Conservation (phyloP, 2,113 vertebrate species). For the Crotalus tigris region DNA sequence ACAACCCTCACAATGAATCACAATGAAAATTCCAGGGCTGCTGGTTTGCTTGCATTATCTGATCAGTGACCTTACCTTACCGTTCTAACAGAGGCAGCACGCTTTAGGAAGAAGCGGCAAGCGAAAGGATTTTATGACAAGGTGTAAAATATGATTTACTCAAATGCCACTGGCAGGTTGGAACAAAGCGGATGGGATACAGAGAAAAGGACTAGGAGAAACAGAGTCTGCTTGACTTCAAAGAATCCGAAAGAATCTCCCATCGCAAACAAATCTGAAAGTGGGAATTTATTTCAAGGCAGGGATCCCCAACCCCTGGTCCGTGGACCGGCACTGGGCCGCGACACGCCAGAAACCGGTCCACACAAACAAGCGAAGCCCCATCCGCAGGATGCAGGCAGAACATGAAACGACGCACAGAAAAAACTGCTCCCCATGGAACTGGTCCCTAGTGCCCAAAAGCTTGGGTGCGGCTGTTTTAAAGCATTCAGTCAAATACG, state of each 20-base stretch:
- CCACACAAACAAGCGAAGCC: too few species aligned
- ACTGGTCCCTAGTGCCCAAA: too few species aligned
- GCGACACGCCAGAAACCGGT: too few species aligned
- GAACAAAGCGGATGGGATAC: background rate
- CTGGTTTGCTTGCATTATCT: background rate
- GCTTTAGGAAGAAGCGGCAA: background rate
- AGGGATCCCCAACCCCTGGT: too few species aligned
- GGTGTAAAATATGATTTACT: background rate
- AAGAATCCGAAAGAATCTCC: background rate
- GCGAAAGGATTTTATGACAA: background rate
- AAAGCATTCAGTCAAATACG: background rate
- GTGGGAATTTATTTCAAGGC: background rate
- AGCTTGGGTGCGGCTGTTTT: too few species aligned
- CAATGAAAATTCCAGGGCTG: slow-evolving; percentile 5
- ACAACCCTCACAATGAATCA: background rate
- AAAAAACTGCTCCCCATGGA: too few species aligned
- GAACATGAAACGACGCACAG: too few species aligned
- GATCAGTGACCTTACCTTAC: background rate
- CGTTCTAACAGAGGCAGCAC: background rate
- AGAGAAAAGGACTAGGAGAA: background rate
- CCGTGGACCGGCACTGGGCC: too few species aligned
- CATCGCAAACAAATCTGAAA: background rate
- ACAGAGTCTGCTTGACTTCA: background rate
- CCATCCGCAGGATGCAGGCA: too few species aligned
- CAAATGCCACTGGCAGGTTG: background rate